Evolutionary conservation across 2,113 vertebrate genomes (phyloP).

Genomic region (Aplodontia rufa): DNA sequence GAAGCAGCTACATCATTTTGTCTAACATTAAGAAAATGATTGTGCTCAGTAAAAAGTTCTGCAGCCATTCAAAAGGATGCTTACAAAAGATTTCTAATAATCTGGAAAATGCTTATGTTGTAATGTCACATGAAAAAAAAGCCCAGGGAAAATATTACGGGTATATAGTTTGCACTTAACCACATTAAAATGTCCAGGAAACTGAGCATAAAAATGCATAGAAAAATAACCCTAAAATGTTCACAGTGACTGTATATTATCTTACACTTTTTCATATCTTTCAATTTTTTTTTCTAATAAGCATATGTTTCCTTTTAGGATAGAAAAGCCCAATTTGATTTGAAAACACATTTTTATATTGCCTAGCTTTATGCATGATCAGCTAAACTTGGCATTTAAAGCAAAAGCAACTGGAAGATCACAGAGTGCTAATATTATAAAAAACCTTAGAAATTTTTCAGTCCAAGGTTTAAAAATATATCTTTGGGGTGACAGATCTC

Average conservation of each 20-base stretch:
- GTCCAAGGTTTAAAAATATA: background rate
- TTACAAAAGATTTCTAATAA: conserved; percentile 31
- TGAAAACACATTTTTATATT: conserved; percentile 28
- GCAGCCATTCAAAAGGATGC: background rate
- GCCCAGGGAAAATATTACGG: background rate
- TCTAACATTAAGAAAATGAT: conserved; percentile 30
- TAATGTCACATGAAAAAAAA: background rate
- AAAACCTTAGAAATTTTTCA: conserved; percentile 11
- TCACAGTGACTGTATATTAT: background rate
- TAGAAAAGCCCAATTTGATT: conserved; percentile 30
- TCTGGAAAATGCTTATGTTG: conserved; percentile 27
- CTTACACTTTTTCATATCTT: conserved; percentile 37
- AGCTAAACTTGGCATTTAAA: conserved; percentile 55
- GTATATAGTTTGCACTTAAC: background rate
- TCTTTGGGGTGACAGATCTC: background rate
- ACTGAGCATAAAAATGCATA: background rate
- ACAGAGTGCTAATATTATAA: conserved; percentile 11
- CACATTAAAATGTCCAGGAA: conserved; percentile 25
- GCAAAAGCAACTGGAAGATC: conserved; percentile 2
- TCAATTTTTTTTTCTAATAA: conserved; percentile 17
- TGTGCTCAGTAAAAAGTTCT: conserved; percentile 1
- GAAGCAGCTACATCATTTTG: background rate
- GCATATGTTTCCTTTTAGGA: background rate
- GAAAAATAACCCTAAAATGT: background rate
- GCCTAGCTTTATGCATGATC: background rate